These are phyloP conservation scores for Bombus haemorrhoidalis DNA, from an alignment of 1,140 invertebrate genomes.

Conservation along the genomic window DNA sequence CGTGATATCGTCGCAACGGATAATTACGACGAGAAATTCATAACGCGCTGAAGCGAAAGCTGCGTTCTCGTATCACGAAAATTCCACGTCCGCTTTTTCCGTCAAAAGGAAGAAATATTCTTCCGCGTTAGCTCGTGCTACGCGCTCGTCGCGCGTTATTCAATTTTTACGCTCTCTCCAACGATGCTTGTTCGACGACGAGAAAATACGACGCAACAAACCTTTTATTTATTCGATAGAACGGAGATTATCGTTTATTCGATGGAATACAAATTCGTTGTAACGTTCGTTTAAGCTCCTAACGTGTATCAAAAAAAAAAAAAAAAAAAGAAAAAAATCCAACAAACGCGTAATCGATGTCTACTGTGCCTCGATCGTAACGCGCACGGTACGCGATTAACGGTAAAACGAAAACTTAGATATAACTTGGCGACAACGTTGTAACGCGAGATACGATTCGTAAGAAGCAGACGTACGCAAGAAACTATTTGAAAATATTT, in stretches of 20 bases:
- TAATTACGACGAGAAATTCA: not conserved
- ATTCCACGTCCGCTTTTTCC: not conserved
- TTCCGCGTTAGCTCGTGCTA: not conserved
- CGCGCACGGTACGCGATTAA: accelerated
- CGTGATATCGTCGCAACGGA: not conserved
- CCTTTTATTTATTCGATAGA: not conserved
- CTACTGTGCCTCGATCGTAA: no score
- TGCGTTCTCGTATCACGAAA: conserved; percentile 1
- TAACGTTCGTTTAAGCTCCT: no score
- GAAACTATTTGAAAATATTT: no score
- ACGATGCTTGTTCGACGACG: not conserved
- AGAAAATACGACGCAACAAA: not conserved
- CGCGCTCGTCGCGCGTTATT: conserved; percentile 6
- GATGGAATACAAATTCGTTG: no score
- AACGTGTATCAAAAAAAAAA: no score
- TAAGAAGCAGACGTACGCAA: accelerated
- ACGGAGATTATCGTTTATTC: not conserved
- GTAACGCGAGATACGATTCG: no score
- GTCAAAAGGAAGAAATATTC: conserved; percentile 16
- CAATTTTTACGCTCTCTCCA: not conserved
- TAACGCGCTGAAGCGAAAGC: conserved; percentile 2
- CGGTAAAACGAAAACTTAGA: no score
- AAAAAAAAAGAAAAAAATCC: no score
- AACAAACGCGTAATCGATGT: no score
- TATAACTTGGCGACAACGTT: no score